phyloP scores from a whole-genome alignment of 1,140 invertebrate genomes.

The Homarus americanus region DNA sequence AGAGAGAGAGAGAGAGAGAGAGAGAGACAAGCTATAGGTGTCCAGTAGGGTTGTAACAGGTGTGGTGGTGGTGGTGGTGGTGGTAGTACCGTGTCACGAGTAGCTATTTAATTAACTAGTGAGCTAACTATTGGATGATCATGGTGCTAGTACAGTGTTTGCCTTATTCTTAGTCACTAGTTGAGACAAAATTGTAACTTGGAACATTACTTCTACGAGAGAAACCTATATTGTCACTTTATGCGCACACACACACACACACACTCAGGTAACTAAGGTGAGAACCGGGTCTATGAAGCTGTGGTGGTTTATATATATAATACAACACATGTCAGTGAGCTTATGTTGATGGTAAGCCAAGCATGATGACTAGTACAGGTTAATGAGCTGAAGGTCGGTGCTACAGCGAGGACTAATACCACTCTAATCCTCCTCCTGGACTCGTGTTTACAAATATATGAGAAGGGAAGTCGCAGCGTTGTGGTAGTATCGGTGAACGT shows the following conservation, averaged over 20 bases:
- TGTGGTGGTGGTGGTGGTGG: neutral
- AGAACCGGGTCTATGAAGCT: neutral
- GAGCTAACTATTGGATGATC: neutral
- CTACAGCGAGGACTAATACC: no score
- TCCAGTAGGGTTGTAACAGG: no score
- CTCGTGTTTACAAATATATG: no score
- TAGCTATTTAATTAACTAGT: neutral
- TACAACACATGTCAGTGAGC: no score
- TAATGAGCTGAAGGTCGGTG: neutral
- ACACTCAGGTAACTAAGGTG: neutral
- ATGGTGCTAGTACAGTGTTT: neutral
- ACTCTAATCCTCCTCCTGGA: no score
- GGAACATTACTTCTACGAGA: neutral
- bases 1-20: no score
- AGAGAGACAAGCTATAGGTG: no score
- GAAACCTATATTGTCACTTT: constrained; percentile 10
- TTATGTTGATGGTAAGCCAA: neutral
- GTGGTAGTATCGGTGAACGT: no score
- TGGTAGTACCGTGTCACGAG: neutral
- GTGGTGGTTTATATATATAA: no score
- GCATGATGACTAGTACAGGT: neutral
- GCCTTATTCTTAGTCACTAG: constrained; percentile 6
- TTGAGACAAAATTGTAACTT: neutral
- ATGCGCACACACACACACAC: neutral
- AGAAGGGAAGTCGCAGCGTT: no score